Percentiles rank a stretch among this genome's conserved stretches.
phyloP scores from a whole-genome alignment of 2,888 invertebrate genomes.

The Linyphia triangularis region DNA sequence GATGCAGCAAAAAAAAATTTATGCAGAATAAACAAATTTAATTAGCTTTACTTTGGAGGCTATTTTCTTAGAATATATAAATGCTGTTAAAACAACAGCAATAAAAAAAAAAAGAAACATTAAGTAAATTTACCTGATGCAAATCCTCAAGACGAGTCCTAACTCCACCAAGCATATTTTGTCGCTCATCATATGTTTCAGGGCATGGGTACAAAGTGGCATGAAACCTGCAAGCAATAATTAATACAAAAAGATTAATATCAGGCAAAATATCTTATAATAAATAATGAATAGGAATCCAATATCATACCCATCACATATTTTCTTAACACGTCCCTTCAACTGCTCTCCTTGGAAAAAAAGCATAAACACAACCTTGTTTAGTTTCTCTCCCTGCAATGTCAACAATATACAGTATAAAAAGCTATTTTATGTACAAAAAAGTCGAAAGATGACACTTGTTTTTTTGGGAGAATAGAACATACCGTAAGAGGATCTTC shows the following conservation, averaged over 20 bases:
- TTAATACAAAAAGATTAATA: background rate
- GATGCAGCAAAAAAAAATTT: background rate
- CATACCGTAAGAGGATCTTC: conserved; percentile 74
- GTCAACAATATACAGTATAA: no score
- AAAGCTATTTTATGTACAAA: no score
- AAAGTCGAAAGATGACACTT: no score
- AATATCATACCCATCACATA: conserved; percentile 79
- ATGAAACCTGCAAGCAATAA: conserved; percentile 84
- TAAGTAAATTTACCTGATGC: conserved; percentile 84
- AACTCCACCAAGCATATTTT: conserved; percentile 98
- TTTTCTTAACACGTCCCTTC: conserved; percentile 78
- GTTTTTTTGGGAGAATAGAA: background rate
- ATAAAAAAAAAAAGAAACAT: background rate
- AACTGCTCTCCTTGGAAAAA: conserved; percentile 79
- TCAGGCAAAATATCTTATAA: background rate
- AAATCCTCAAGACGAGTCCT: conserved; percentile 99
- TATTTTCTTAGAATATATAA: no score
- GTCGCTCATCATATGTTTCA: conserved; percentile 96
- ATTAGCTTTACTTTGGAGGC: background rate
- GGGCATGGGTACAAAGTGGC: conserved; percentile 99
- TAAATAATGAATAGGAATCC: background rate
- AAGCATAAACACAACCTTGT: conserved; percentile 78
- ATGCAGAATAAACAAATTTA: background rate
- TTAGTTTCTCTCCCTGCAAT: conserved; percentile 77
- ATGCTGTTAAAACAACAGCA: no score